Conservation (phyloP, 2,888 invertebrate species). For the Drosophila peninsularis region DNA sequence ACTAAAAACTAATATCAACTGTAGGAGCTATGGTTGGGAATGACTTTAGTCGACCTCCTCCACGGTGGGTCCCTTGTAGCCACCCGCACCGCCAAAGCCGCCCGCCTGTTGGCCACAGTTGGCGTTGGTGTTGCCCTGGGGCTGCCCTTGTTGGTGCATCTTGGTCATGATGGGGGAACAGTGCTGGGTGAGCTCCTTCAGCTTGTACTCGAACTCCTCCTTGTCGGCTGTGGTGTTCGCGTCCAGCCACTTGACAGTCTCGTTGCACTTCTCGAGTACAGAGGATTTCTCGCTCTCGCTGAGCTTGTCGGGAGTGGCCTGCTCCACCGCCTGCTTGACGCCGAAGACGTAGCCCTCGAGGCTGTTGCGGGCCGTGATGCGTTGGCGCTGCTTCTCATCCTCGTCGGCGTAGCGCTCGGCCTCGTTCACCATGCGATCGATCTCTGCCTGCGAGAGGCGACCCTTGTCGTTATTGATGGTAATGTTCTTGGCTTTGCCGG, state of each 20-base stretch:
- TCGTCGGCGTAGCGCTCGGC: constrained; percentile 88
- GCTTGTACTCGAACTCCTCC: constrained; percentile 88
- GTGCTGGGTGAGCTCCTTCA: constrained; percentile 54
- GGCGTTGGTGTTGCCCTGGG: constrained; percentile 75
- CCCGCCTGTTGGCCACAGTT: constrained; percentile 86
- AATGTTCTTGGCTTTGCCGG: constrained; percentile 89
- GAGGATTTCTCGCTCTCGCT: constrained; percentile 89
- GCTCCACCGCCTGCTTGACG: constrained; percentile 34
- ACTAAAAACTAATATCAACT: constrained; percentile 3
- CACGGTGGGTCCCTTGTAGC: constrained; percentile 84
- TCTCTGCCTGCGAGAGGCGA: constrained; percentile 91
- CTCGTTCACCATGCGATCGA: constrained; percentile 90
- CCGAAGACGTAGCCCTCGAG: constrained; percentile 35
- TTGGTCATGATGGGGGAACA: constrained; percentile 86
- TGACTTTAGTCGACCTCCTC: constrained; percentile 80
- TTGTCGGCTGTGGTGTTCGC: constrained; percentile 90
- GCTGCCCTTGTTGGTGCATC: constrained; percentile 70
- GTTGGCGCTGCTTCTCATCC: constrained; percentile 36
- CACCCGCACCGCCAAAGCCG: constrained; percentile 87
- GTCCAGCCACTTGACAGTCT: constrained; percentile 88
- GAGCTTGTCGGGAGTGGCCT: constrained; percentile 79
- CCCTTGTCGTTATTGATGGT: constrained; percentile 93
- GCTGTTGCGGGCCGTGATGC: constrained; percentile 33
- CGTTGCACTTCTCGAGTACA: constrained; percentile 84
- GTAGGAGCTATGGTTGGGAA: constrained; percentile 5